Percentiles rank a stretch among this genome's conserved stretches.
Evolutionary conservation across 2,888 invertebrate species (phyloP).

Genomic region (Monoplex corrugatus): DNA sequence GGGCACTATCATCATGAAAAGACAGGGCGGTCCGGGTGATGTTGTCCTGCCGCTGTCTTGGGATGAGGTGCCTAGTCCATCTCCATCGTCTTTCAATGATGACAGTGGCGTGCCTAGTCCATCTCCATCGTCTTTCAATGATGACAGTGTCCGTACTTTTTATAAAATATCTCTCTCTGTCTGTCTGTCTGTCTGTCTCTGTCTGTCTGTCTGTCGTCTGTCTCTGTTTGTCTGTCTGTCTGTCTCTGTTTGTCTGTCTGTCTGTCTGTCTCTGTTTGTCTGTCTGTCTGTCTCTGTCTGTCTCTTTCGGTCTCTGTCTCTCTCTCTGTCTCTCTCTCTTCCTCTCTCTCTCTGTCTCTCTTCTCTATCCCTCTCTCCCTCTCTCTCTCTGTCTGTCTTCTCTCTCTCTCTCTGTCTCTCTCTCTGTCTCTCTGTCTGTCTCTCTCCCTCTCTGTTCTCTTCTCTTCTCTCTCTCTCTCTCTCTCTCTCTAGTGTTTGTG

Average conservation of each 20-base stretch:
- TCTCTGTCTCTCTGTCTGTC: neutral
- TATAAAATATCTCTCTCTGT: neutral
- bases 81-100: too few relatives aligned
- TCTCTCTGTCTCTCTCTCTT: neutral
- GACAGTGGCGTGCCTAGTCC: too few relatives aligned
- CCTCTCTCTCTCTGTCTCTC: neutral
- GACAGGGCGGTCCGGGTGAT: too few relatives aligned
- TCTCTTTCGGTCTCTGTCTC: neutral
- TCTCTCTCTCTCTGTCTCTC: neutral
- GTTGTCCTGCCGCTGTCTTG: too few relatives aligned
- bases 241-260: neutral
- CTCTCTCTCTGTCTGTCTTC: neutral
- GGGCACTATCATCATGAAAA: too few relatives aligned
- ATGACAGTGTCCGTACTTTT: too few relatives aligned
- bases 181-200: neutral
- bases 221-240: neutral
- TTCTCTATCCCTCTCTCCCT: neutral
- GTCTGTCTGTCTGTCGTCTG: too few relatives aligned
- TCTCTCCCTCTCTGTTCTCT: neutral
- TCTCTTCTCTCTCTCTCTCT: conserved; percentile 29
- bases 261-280: too few relatives aligned
- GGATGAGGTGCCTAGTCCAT: too few relatives aligned
- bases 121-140: too few relatives aligned
- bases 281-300: neutral
- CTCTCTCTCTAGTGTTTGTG: conserved; percentile 35